Percentiles rank a stretch among this genome's conserved stretches.
Evolutionary conservation across 2,113 vertebrate genomes (phyloP).

Genomic region (Limnothrissa miodon): DNA sequence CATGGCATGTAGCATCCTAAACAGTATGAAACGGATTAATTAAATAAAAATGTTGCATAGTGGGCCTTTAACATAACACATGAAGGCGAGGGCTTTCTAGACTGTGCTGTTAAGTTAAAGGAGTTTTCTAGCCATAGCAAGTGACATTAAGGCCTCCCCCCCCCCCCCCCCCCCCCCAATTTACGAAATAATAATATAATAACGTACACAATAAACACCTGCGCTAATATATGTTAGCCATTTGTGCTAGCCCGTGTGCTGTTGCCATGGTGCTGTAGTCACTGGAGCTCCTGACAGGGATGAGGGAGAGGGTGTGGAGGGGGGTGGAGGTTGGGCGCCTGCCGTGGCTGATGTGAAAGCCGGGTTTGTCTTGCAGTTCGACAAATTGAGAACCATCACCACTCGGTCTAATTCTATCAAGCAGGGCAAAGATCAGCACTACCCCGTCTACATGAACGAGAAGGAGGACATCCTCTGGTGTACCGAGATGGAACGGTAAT

Average conservation of each 20-base stretch:
- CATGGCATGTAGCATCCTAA: too few species aligned
- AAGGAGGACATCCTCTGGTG: conserved; percentile 99
- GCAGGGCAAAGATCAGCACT: conserved; percentile 99
- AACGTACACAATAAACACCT: background rate
- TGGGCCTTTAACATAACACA: background rate
- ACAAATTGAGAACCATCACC: conserved; percentile 99
- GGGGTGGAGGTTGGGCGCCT: background rate
- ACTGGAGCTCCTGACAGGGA: background rate
- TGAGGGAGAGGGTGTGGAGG: background rate
- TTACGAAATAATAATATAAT: too few species aligned
- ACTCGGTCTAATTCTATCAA: conserved; percentile 99
- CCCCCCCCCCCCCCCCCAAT: too few species aligned
- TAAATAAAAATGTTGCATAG: too few species aligned
- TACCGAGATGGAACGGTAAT: conserved; percentile 98
- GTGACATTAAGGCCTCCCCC: background rate
- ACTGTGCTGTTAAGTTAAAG: background rate
- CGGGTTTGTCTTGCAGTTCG: conserved; percentile 83
- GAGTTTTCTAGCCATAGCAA: background rate
- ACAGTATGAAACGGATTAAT: too few species aligned
- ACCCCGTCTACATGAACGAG: conserved; percentile 98
- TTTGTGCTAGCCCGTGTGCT: background rate
- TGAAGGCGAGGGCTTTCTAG: background rate
- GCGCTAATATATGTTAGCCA: background rate
- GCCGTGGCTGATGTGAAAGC: conserved; percentile 10
- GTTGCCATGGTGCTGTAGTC: background rate